Evolutionary conservation across 1,140 invertebrate species (phyloP), one percentile per base, ranked within the genome.

Genomic region (Trinorchestia longiramus): DNA sequence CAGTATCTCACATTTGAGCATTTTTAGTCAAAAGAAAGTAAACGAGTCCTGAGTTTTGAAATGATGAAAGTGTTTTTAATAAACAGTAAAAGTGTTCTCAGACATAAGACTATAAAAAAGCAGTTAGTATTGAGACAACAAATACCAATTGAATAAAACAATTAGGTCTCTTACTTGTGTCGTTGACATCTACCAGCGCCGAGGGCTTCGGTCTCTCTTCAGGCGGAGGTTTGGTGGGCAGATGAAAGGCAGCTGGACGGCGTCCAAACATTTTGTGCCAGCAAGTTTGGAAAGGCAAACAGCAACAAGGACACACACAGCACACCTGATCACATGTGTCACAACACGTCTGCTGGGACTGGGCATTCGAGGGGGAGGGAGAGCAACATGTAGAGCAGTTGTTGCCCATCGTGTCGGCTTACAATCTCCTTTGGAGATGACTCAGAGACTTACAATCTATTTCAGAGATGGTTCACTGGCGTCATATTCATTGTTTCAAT

Each of bases 231-330:
- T 94, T 94, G 43, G 92, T 94, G 36, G 92, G 92, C 43, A 94
- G 19, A 36, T 94, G 92, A 23, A 94, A 40, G 23, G 45, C 92
- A 6, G 92, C 43, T 17, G 43, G 43, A 4, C 92, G 92, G 6
- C 92, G 43, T 4, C 92, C 92, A 47, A 94, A 94, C 92, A 94
- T 94, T 40, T 45, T 94, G 40, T 43, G 41, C 92, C 92, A 94
- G 44, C 92, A 94, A 40, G 1, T 47, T 94, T 94, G 92, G 92
- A 94, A 94, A 3, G 92, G 44, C 44, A 94, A 43, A 40, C 92
- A 94, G 44, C 92, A 94, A 47, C 92, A 94, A 15, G 92, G 44
- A 45, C 92, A 94, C 92, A 45, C 92, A 44, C 92, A 94, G n/a
- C 92, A 94, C 3, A 94, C 40, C 44, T 94, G 43, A 6, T 94